Conservation (phyloP, 35 echinoderm and acorn worm species). For the Ophiothrix spiculata region DNA sequence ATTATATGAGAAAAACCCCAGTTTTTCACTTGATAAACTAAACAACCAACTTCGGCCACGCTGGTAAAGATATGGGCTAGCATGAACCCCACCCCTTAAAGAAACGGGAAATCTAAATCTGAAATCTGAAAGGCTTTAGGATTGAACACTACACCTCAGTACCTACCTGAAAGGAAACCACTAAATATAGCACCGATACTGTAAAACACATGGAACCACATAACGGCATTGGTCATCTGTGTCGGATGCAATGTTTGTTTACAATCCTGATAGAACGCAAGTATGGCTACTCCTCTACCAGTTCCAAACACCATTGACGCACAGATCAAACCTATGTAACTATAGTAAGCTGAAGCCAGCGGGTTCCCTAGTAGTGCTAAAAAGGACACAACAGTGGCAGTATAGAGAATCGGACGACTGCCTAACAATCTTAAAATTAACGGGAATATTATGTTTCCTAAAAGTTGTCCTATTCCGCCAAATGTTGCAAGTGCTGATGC, state of each 20-base stretch:
- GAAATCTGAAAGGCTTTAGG: no score
- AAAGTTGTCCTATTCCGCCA: background rate
- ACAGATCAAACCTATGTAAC: background rate
- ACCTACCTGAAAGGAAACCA: background rate
- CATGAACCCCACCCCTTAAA: no score
- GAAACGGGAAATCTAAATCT: no score
- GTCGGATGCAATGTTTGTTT: background rate
- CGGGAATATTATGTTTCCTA: background rate
- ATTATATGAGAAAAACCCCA: no score
- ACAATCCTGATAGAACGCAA: background rate
- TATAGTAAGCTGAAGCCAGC: background rate
- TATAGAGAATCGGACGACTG: background rate
- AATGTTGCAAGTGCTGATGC: background rate
- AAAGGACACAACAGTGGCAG: background rate
- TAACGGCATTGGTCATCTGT: background rate
- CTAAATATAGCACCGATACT: background rate
- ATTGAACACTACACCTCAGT: no score
- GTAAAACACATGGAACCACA: background rate
- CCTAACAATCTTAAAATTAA: background rate
- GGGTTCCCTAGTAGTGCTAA: background rate
- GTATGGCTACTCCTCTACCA: background rate
- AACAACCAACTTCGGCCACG: no score
- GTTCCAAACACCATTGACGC: background rate
- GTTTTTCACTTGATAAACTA: no score
- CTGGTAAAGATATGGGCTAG: no score